Evolutionary conservation across 2,888 invertebrate genomes (phyloP).

Genomic region (Philereme vetulata): DNA sequence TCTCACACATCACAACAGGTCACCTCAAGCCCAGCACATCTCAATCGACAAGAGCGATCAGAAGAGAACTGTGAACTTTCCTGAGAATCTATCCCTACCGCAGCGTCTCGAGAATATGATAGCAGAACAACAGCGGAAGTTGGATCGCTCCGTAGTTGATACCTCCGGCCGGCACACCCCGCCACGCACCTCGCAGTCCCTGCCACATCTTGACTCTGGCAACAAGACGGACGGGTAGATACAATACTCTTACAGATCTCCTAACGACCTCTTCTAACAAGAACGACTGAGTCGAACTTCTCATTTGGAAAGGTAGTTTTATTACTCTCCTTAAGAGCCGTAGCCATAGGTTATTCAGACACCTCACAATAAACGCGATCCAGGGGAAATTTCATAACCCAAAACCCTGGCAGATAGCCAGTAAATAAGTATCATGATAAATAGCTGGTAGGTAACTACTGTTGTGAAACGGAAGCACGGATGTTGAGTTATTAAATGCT

Average conservation of each 20-base stretch:
- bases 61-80: constrained; percentile 68
- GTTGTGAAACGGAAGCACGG: too few species aligned
- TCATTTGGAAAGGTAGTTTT: too few species aligned
- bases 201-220: constrained; percentile 60
- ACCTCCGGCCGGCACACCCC: constrained; percentile 56
- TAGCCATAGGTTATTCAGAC: too few species aligned
- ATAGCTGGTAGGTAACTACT: too few species aligned
- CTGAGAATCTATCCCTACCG: constrained; percentile 62
- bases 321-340: too few species aligned
- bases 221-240: constrained; percentile 42
- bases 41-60: constrained; percentile 54
- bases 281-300: too few species aligned
- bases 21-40: constrained; percentile 47
- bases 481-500: too few species aligned
- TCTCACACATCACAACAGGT: constrained; percentile 40
- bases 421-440: too few species aligned
- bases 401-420: too few species aligned
- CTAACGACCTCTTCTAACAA: background rate
- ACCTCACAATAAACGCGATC: too few species aligned
- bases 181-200: constrained; percentile 58
- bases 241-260: background rate
- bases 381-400: too few species aligned
- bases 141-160: constrained; percentile 61
- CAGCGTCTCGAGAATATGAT: constrained; percentile 64
- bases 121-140: constrained; percentile 59